Base-by-base conservation (phyloP, 2,797 vertebrate genomes). In the Salmo trutta region DNA sequence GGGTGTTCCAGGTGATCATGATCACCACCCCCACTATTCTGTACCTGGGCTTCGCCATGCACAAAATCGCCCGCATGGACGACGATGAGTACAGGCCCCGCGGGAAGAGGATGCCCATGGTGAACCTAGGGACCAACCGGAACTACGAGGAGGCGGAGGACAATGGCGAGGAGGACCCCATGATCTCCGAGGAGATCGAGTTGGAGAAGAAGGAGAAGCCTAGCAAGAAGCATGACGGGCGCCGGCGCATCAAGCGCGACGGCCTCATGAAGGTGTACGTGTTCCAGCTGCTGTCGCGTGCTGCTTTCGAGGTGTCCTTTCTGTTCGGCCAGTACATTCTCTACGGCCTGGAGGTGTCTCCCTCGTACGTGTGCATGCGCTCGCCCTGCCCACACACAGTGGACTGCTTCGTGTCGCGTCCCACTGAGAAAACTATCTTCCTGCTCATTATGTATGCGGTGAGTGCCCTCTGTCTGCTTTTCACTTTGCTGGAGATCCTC, bases 371-470 rank as follows among this genome's bases (percentile, higher is more conserved):
- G 1, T 98, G 97, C 92, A 94, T 85, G 0, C 95, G 95, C 70
- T 94, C 93, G n/a, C 97, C 97, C 1, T 98, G 97, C 86, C 97
- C 97, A 0, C 96, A 98, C 92, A 96, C 93, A 0, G 95, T 98
- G 15, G 96, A 98, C 76, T 98, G 97, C 87, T 98, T 97, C 0
- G 94, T 98, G 52, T 98, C 97, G 0, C 95, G 97, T 0, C 97
- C 97, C 24, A 98, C 97, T 0, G 97, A 98, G 90, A 98, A 98
- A 82, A 98, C 96, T 0, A 97, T 97, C 89, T 98, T 98, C 88
- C 93, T 98, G 78, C 92, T 95, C 73, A 93, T 97, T 82, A 98
- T 98, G 97, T 98, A 98, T 0, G 95, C 88, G 0, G 96, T 97
- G 81, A 96, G 96, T 0, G 89, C 89, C 19, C 90, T 98, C 56